Evolutionary conservation across 2,113 vertebrate genomes (phyloP), one percentile per base, ranked within the genome.

Genomic region (Myrmecobius fasciatus): DNA sequence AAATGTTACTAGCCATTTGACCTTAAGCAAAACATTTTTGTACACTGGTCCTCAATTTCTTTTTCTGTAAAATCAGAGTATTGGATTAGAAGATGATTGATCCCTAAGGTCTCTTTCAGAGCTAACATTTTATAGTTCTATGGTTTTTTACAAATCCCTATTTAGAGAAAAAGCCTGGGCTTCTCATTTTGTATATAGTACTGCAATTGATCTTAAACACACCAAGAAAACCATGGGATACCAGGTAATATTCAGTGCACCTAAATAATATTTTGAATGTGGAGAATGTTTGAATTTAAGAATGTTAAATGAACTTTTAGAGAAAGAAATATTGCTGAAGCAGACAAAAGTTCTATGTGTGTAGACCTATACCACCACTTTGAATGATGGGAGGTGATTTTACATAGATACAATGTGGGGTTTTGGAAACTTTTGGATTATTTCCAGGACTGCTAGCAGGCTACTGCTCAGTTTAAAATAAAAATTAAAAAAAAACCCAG

Each of bases 301-400:
- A 94, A 95, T 6, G 67, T 96, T 97, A 96, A 93, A 92, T 96
- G 95, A 93, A 52, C 25, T 91, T 89, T 46, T 20, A 91, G 43
- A 95, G 90, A 89, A 93, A 98, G 94, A 95, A 97, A 93, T 53
- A 97, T 49, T 89, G 52, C 89, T 93, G 51, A 89, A 92, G 96
- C 92, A 95, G 93, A 91, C 83, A 36, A 93, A 95, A 88, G 91
- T 75, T 92, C 0, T 43, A 52, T 83, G 52, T 94, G 97, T 89
- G 52, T 22, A 0, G 96, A 95, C 95, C 83, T 92, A 94, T 93
- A 25, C n/a, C 25, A 92, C 91, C 25, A 91, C 92, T 96, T 92
- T 95, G 91, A 60, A 96, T 96, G 91, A 96, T 1, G 2, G 92
- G 93, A 95, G 94, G 10, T 48, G 95, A 51, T 93, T 83, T 91